Evolutionary conservation across 2,888 invertebrate species (phyloP).

Genomic region (Cheilosia vulpina): DNA sequence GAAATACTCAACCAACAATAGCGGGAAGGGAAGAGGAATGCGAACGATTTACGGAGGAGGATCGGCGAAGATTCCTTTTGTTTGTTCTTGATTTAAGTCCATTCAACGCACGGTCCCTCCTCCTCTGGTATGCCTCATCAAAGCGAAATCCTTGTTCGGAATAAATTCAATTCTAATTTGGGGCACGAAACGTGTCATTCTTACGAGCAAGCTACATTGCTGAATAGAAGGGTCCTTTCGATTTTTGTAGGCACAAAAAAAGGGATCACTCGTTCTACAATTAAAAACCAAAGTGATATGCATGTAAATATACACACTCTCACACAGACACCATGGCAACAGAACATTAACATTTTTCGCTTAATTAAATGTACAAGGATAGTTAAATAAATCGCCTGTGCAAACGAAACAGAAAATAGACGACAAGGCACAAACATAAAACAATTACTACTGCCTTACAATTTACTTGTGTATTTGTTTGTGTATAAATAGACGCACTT

Average conservation of each 20-base stretch:
- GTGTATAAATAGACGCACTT: conserved; percentile 15
- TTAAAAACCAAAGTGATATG: neutral
- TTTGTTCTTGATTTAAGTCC: neutral
- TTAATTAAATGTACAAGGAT: conserved; percentile 23
- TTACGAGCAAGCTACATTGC: neutral
- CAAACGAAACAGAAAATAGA: conserved; percentile 2
- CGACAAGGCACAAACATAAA: neutral
- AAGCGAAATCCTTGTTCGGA: conserved; percentile 15
- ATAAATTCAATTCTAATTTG: conserved; percentile 28
- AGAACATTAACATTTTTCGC: conserved; percentile 1
- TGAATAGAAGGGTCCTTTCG: neutral
- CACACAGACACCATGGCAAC: neutral
- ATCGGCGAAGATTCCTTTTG: neutral
- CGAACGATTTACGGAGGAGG: neutral
- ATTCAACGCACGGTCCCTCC: neutral
- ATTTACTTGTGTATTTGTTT: neutral
- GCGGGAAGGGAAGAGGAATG: neutral
- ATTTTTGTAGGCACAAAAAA: neutral
- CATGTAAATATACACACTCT: conserved; percentile 2
- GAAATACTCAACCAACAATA: neutral
- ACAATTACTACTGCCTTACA: neutral
- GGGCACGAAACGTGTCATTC: neutral
- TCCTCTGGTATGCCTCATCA: neutral
- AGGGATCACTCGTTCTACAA: conserved; percentile 7
- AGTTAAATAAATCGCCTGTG: neutral